Conservation (phyloP, 2,113 vertebrate genomes). For the Prionailurus bengalensis region DNA sequence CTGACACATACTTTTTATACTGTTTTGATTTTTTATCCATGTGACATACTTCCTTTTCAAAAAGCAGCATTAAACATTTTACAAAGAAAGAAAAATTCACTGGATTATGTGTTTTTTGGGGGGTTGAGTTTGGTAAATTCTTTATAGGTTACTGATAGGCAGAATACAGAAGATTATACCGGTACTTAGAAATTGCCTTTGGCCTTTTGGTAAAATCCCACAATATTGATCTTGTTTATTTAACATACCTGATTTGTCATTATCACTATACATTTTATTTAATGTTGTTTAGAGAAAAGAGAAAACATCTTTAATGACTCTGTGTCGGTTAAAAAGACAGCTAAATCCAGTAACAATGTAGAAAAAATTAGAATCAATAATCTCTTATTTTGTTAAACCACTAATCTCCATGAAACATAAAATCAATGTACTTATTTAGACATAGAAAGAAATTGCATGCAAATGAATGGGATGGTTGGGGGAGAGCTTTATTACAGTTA, state of each 20-base stretch:
- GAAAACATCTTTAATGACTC: constrained; percentile 34
- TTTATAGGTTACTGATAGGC: neutral
- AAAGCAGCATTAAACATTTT: neutral
- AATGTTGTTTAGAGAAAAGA: constrained; percentile 11
- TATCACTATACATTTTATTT: constrained; percentile 37
- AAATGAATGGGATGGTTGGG: neutral
- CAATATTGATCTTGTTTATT: constrained; percentile 11
- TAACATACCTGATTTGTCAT: neutral
- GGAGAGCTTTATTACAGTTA: neutral
- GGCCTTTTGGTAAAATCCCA: neutral
- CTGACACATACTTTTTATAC: neutral
- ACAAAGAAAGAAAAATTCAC: neutral
- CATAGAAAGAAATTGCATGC: constrained; percentile 46
- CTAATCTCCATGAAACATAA: constrained; percentile 67
- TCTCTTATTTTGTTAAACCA: constrained; percentile 53
- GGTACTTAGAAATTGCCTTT: constrained; percentile 5
- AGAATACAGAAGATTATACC: neutral
- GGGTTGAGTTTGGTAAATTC: too few species aligned
- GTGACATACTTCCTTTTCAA: neutral
- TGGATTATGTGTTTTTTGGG: too few species aligned
- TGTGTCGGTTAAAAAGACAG: neutral
- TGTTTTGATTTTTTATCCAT: neutral
- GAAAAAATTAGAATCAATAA: constrained; percentile 45
- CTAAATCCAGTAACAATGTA: constrained; percentile 30
- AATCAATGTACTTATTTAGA: constrained; percentile 57